Evolutionary conservation across 1,140 invertebrate species (phyloP).

Genomic region (Zaprionus ghesquierei): DNA sequence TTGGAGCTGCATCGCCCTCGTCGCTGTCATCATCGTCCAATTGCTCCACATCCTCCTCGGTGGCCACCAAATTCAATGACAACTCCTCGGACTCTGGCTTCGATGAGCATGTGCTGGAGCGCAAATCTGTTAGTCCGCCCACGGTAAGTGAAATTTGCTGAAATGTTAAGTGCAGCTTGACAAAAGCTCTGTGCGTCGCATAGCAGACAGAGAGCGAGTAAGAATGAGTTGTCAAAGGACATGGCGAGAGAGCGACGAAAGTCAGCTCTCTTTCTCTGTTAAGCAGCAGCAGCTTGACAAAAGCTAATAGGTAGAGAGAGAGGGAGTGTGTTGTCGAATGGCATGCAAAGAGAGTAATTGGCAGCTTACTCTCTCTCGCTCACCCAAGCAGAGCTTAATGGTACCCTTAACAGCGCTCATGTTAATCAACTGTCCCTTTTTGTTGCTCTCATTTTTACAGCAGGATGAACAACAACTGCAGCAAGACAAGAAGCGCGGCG

Average conservation of each 20-base stretch:
- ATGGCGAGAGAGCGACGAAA: background rate
- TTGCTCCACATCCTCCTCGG: constrained; percentile 66
- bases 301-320: no score
- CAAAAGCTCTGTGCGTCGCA: background rate
- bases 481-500: constrained; percentile 45
- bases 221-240: background rate
- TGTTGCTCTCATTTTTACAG: constrained; percentile 25
- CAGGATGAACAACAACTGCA: constrained; percentile 64
- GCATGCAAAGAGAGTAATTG: no score
- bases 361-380: no score
- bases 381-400: background rate
- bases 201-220: background rate
- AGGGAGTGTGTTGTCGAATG: no score
- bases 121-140: constrained; percentile 75
- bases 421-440: constrained; percentile 1
- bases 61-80: constrained; percentile 84
- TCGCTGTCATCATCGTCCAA: constrained; percentile 67
- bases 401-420: background rate
- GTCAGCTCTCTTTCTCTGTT: no score
- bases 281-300: background rate
- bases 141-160: constrained; percentile 40
- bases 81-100: constrained; percentile 87
- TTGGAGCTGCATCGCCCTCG: constrained; percentile 76
- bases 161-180: background rate
- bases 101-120: constrained; percentile 84